phyloP scores from a whole-genome alignment of 2,888 invertebrate species.

The Seira sanloemensis region DNA sequence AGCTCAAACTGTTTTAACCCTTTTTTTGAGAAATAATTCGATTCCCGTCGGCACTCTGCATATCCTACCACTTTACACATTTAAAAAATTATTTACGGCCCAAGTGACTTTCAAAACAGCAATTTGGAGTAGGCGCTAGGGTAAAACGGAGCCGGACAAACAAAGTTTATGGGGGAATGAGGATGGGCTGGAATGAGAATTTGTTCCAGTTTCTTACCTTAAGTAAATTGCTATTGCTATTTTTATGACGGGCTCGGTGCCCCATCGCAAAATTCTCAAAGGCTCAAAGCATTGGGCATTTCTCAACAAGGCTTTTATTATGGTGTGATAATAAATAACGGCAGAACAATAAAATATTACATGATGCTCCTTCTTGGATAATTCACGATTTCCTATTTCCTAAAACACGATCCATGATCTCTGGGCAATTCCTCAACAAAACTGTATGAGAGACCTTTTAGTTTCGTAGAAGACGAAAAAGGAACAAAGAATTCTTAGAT shows the following conservation, averaged over 20 bases:
- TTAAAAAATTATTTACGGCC: slow-evolving; percentile 53
- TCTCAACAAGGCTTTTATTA: no score
- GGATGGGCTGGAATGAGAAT: slow-evolving; percentile 24
- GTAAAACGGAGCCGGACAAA: neutral
- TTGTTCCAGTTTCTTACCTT: slow-evolving; percentile 19
- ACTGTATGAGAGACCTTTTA: no score
- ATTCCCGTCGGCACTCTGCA: neutral
- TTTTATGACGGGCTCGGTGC: no score
- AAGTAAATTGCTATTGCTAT: slow-evolving; percentile 33
- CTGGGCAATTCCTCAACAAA: no score
- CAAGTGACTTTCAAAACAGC: slow-evolving; percentile 31
- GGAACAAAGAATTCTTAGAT: no score
- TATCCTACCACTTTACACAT: neutral
- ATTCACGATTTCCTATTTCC: no score
- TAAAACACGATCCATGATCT: no score
- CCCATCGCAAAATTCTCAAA: neutral
- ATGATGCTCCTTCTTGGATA: no score
- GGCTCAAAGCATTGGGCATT: no score
- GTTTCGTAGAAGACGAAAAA: no score
- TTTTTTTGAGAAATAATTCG: neutral
- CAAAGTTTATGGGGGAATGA: neutral
- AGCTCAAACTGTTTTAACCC: neutral
- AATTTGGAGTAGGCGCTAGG: neutral
- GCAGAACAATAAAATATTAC: no score
- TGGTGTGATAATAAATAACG: no score